Evolutionary conservation across 1,140 invertebrate genomes (phyloP).

Genomic region (Drosophila malerkotliana): DNA sequence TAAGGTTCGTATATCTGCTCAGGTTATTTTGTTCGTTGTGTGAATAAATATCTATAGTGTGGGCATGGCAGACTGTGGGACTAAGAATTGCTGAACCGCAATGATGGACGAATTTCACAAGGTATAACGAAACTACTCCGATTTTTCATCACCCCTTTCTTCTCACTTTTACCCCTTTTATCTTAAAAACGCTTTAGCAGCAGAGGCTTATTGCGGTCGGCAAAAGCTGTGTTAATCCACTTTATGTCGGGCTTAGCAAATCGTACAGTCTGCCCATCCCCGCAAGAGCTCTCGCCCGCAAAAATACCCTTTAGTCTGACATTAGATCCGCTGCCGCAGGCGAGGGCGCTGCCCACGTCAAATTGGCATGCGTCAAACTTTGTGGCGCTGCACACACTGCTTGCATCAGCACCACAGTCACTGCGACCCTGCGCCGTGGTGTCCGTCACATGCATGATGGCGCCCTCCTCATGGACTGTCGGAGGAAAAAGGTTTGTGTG

Average conservation of each 20-base stretch:
- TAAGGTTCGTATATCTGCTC: constrained; percentile 2
- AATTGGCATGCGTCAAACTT: constrained; percentile 87
- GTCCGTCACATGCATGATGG: constrained; percentile 90
- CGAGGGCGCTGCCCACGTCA: constrained; percentile 91
- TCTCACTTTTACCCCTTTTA: constrained; percentile 4
- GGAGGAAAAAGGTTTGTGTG: neutral
- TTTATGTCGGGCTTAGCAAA: constrained; percentile 80
- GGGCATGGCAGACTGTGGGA: constrained; percentile 20
- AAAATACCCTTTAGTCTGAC: constrained; percentile 90
- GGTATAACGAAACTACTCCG: constrained; percentile 48
- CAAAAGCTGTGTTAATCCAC: constrained; percentile 80
- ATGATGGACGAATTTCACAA: constrained; percentile 58
- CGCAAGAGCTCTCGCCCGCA: constrained; percentile 88
- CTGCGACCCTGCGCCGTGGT: constrained; percentile 85
- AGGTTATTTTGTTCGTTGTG: constrained; percentile 4
- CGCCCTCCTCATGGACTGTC: constrained; percentile 87
- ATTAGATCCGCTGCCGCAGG: constrained; percentile 88
- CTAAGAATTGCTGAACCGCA: constrained; percentile 38
- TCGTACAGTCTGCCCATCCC: constrained; percentile 70
- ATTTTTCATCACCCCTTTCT: neutral
- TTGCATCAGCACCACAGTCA: constrained; percentile 65
- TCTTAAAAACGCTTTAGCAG: constrained; percentile 69
- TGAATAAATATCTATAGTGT: constrained; percentile 46
- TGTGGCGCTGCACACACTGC: constrained; percentile 84
- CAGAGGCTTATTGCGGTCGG: constrained; percentile 69